Conservation (phyloP, 2,113 vertebrate genomes). For the Toxostoma redivivum region DNA sequence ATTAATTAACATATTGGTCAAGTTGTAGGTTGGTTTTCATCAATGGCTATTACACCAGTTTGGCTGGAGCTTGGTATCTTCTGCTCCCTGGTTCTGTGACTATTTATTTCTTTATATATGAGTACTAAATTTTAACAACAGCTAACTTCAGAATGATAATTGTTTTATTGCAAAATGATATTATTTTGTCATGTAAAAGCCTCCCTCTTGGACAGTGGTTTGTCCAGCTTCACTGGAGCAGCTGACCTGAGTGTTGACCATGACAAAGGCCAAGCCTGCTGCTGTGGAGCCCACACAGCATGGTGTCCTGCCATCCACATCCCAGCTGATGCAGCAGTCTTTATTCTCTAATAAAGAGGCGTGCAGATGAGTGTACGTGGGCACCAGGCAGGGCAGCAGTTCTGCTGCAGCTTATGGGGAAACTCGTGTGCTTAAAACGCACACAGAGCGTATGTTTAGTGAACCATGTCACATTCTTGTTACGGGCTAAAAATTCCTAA, state of each 20-base stretch:
- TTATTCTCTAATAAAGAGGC: not conserved
- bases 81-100: not conserved
- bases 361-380: rapidly evolving
- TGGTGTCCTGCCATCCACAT: not conserved
- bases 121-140: not conserved
- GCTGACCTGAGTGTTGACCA: not conserved
- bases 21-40: not conserved
- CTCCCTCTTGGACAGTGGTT: not conserved
- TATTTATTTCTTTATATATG: not conserved
- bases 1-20: not conserved
- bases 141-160: not conserved
- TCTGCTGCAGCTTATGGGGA: not conserved
- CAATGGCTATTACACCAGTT: not conserved
- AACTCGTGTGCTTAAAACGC: not conserved
- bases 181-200: not conserved
- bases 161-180: not conserved
- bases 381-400: not conserved
- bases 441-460: not conserved
- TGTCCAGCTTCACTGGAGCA: not conserved
- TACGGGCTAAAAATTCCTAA: conserved; percentile 45
- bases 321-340: not conserved
- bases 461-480: conserved; percentile 42
- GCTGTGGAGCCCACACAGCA: not conserved
- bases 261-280: not conserved
- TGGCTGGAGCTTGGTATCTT: not conserved